Evolutionary conservation across 2,888 invertebrate species (phyloP), one percentile per base, ranked within the genome.

Genomic region (Tetranychus piercei): DNA sequence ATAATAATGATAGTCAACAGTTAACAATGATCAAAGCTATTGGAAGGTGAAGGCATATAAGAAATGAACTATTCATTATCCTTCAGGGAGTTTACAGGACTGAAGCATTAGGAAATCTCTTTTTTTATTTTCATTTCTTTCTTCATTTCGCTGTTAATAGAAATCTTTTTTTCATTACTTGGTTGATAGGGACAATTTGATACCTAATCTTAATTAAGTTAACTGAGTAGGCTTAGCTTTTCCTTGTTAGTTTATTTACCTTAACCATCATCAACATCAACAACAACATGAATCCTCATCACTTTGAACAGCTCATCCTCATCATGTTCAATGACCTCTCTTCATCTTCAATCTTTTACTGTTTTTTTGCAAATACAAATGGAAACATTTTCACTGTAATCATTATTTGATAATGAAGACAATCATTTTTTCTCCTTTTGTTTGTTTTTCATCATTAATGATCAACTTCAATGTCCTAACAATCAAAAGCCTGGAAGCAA

Each of bases 181-280:
- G 34, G 3, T 55, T 9, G 55, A 55, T 55, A 55, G 15, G 55
- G 55, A 55, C 55, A 55, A 55, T 55, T 55, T 55, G 55, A 55
- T 55, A 55, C 55, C 55, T 55, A 55, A 55, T 55, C 55, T 55
- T 55, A 55, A 55, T 55, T 55, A 55, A 55, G 55, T 55, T 55
- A 55, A 15, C 15, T 15, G 9, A 15, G 55, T 15, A 15, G 9
- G 55, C 55, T 55, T 55, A 34, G 34, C 34, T 34, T 34, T 34
- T 34, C 34, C 34, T 34, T 34, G 34, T 34, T 34, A 34, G 34
- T 34, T 34, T 34, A 34, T 34, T 55, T 15, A 15, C 9, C 55
- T 55, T 55, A 15, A 55, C 55, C 55, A 15, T 55, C 55, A 55
- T 55, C 55, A 15, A 15, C 55, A 55, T 55, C 55, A 15, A 15